Conservation (phyloP, 2,113 vertebrate genomes). For the Embiotoca jacksoni region DNA sequence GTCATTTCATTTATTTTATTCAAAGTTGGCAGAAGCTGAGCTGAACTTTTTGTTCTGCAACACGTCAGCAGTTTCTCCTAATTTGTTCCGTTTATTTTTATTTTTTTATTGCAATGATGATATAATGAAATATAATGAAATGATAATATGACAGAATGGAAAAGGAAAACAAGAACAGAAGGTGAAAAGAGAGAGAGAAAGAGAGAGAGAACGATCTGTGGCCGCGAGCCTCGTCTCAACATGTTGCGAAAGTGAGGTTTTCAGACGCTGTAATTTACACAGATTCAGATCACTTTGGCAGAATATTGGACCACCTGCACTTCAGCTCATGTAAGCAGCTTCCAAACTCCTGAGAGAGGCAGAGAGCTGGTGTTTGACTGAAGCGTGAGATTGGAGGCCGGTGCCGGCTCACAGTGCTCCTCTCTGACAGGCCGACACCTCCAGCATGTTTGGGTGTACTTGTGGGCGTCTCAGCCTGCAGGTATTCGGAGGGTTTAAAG, state of each 20-base stretch:
- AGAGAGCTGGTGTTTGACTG: constrained; percentile 29
- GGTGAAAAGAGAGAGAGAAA: constrained; percentile 13
- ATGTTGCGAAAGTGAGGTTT: constrained; percentile 69
- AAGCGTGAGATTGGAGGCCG: constrained; percentile 46
- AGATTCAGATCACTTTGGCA: constrained; percentile 72
- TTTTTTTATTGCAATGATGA: too few species aligned
- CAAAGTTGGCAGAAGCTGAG: too few species aligned
- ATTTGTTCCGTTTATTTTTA: too few species aligned
- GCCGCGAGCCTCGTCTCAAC: constrained; percentile 61
- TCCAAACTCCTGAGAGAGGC: constrained; percentile 42
- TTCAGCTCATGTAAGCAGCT: constrained; percentile 52
- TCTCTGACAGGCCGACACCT: constrained; percentile 33
- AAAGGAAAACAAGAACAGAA: constrained; percentile 28
- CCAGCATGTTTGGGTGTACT: constrained; percentile 20
- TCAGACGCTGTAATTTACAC: constrained; percentile 75
- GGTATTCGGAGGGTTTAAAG: constrained; percentile 22
- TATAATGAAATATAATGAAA: not conserved
- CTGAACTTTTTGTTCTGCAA: too few species aligned
- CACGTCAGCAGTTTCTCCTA: too few species aligned
- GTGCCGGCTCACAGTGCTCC: constrained; percentile 25
- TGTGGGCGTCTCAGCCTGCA: constrained; percentile 27
- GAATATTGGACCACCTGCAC: constrained; percentile 67
- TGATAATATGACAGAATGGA: constrained; percentile 7
- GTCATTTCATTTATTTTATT: too few species aligned
- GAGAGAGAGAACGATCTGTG: constrained; percentile 17